These are phyloP conservation scores for Unio pictorum DNA, from an alignment of 2,888 invertebrate genomes.

Conservation along the genomic window DNA sequence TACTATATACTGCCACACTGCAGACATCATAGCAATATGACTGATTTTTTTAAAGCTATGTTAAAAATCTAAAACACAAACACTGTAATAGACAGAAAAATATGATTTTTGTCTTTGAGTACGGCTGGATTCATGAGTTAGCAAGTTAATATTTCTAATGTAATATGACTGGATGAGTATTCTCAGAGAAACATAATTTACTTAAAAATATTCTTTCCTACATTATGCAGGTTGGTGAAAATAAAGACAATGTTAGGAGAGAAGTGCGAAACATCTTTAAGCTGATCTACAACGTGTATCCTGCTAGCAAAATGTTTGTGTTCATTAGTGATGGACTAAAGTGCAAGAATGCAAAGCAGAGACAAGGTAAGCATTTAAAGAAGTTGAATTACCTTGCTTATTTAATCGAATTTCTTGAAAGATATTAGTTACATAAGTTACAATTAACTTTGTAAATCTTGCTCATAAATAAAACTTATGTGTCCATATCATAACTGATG, in stretches of 20 bases:
- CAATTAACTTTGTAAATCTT: too few relatives aligned
- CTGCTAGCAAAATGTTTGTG: constrained; percentile 89
- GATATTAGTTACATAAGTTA: too few relatives aligned
- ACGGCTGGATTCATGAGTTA: too few relatives aligned
- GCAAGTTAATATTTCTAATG: too few relatives aligned
- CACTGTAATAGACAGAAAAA: not conserved
- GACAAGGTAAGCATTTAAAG: constrained; percentile 79
- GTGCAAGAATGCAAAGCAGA: constrained; percentile 96
- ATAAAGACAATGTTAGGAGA: constrained; percentile 94
- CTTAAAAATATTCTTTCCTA: not conserved
- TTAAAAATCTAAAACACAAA: not conserved
- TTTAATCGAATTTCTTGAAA: too few relatives aligned
- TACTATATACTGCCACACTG: too few relatives aligned
- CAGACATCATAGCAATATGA: too few relatives aligned
- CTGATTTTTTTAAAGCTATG: too few relatives aligned
- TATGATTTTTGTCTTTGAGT: not conserved
- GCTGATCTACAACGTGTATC: constrained; percentile 88
- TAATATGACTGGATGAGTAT: too few relatives aligned
- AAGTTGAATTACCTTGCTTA: not conserved
- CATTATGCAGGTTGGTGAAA: constrained; percentile 82
- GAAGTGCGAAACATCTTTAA: constrained; percentile 89
- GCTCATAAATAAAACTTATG: too few relatives aligned
- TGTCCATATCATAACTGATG: too few relatives aligned
- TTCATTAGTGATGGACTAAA: constrained; percentile 95
- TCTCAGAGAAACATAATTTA: too few relatives aligned